Percentiles rank a stretch among this genome's conserved stretches.
Conservation (phyloP, 2,888 invertebrate genomes). For the Laspeyria flexula region DNA sequence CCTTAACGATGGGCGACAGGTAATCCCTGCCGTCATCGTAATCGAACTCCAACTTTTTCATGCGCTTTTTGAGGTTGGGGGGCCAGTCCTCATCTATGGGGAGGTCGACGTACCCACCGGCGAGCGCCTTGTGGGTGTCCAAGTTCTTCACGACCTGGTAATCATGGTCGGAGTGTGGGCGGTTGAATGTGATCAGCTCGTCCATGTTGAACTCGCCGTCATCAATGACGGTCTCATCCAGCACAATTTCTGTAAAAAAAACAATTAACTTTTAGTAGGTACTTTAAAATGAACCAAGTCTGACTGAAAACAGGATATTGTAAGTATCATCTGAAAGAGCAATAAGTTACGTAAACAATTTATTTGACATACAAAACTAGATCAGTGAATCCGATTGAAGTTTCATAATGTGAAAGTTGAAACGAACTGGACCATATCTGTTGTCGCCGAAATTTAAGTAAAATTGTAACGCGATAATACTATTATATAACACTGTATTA, state of each 20-base stretch:
- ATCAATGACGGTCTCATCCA: conserved; percentile 83
- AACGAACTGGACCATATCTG: conserved; percentile 35
- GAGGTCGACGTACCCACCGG: conserved; percentile 83
- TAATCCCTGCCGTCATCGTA: conserved; percentile 75
- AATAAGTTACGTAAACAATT: conserved; percentile 28
- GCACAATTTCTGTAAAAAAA: conserved; percentile 66
- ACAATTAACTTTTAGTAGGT: too few species aligned
- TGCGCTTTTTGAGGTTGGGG: conserved; percentile 79
- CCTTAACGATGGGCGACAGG: conserved; percentile 72
- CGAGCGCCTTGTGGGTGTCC: conserved; percentile 57
- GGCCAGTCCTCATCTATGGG: conserved; percentile 87
- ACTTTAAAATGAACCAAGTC: too few species aligned
- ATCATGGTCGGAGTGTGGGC: conserved; percentile 80
- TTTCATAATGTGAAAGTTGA: conserved; percentile 42
- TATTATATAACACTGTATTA: conserved; percentile 19
- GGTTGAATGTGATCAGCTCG: conserved; percentile 86
- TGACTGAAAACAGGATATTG: too few species aligned
- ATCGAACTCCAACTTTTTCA: conserved; percentile 78
- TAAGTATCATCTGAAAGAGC: conserved; percentile 16
- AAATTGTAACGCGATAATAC: conserved; percentile 7
- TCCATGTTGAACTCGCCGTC: conserved; percentile 87
- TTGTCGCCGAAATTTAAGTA: conserved; percentile 33
- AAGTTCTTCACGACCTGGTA: conserved; percentile 76
- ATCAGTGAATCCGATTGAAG: conserved; percentile 29
- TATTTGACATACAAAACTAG: conserved; percentile 20